Evolutionary conservation across 2,888 invertebrate genomes (phyloP).

Genomic region (Abscondita cerata): DNA sequence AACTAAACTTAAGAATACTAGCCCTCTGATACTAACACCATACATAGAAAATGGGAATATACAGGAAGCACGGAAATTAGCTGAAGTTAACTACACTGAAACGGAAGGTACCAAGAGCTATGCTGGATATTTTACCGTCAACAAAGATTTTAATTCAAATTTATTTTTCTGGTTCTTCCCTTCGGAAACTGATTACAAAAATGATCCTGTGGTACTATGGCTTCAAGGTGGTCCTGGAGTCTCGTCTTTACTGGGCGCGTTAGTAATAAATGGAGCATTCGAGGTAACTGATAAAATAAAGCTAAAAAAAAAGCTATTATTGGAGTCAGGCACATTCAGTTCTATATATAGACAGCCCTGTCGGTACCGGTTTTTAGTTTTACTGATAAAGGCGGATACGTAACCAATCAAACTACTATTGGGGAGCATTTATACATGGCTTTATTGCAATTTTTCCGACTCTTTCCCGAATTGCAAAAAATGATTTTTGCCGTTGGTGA

Average conservation of each 20-base stretch:
- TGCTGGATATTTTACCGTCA: conserved; percentile 85
- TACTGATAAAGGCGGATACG: conserved; percentile 81
- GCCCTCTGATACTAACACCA: conserved; percentile 79
- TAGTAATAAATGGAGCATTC: conserved; percentile 85
- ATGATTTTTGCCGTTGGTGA: conserved; percentile 90
- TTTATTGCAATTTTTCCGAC: conserved; percentile 79
- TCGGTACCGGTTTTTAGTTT: conserved; percentile 93
- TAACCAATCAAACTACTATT: conserved; percentile 79
- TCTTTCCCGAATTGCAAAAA: conserved; percentile 77
- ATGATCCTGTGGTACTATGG: conserved; percentile 81
- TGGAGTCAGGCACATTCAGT: conserved; percentile 84
- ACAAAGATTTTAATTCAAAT: conserved; percentile 78
- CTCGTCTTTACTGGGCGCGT: conserved; percentile 79
- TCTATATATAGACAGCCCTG: conserved; percentile 92
- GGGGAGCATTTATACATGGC: conserved; percentile 80
- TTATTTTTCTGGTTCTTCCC: conserved; percentile 95
- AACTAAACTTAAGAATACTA: too few relatives aligned
- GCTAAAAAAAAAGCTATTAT: conserved; percentile 68
- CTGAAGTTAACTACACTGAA: conserved; percentile 66
- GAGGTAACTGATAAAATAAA: conserved; percentile 58
- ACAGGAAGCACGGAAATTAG: conserved; percentile 65
- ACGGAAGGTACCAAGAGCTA: conserved; percentile 70
- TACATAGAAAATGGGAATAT: conserved; percentile 74
- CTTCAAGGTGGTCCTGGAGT: conserved; percentile 88
- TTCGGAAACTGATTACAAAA: conserved; percentile 61